phyloP scores from a whole-genome alignment of 2,888 invertebrate genomes.

The Siphlonurus alternatus region DNA sequence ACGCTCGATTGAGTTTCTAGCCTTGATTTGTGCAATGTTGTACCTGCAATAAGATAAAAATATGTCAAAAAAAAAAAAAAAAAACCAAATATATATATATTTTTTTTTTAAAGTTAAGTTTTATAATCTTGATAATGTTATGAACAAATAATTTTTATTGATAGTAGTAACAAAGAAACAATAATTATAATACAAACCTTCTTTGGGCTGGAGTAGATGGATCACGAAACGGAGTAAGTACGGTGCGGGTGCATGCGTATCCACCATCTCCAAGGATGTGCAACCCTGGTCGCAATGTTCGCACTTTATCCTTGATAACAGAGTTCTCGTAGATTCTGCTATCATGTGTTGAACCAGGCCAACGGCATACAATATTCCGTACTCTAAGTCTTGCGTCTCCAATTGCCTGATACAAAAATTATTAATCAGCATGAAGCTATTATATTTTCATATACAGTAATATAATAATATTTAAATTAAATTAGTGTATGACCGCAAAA shows the following conservation, averaged over 20 bases:
- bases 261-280: background rate
- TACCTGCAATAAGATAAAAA: slow-evolving; percentile 11
- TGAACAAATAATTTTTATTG: too few relatives aligned
- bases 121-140: too few relatives aligned
- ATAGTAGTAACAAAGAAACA: too few relatives aligned
- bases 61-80: too few relatives aligned
- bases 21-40: slow-evolving; percentile 17
- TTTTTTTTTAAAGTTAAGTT: too few relatives aligned
- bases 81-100: too few relatives aligned
- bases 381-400: slow-evolving; percentile 12
- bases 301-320: slow-evolving; percentile 12
- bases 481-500: too few relatives aligned
- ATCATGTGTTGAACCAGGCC: slow-evolving; percentile 20
- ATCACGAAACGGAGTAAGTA: slow-evolving; percentile 15
- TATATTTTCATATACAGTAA: too few relatives aligned
- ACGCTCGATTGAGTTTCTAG: slow-evolving; percentile 16
- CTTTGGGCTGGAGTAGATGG: slow-evolving; percentile 13
- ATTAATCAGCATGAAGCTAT: too few relatives aligned
- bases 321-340: slow-evolving; percentile 17
- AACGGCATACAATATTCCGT: slow-evolving; percentile 18
- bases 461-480: too few relatives aligned
- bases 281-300: background rate
- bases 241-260: background rate
- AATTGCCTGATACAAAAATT: slow-evolving; percentile 10
- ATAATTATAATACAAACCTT: background rate